A percentile compares a stretch with the other conserved stretches of the same genome.
These are phyloP conservation scores for Alcis repandata DNA, from an alignment of 2,888 invertebrate species.

Conservation along the genomic window DNA sequence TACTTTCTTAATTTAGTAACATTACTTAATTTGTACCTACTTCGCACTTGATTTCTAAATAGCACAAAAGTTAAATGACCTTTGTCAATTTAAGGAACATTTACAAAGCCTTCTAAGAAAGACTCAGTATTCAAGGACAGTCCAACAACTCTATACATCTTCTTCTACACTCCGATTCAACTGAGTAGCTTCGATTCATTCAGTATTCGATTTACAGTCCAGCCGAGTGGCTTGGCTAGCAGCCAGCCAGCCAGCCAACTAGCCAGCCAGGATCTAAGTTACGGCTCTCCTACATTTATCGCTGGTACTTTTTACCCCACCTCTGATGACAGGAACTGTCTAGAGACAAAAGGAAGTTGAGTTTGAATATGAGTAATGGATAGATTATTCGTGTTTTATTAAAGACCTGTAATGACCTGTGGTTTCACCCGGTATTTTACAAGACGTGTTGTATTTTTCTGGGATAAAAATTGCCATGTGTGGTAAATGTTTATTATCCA, in stretches of 20 bases:
- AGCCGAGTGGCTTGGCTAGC: slow-evolving; percentile 54
- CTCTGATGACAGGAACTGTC: slow-evolving; percentile 21
- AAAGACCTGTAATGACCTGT: not conserved
- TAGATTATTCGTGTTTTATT: slow-evolving; percentile 1
- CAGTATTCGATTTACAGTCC: slow-evolving; percentile 68
- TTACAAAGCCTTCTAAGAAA: not conserved
- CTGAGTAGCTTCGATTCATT: slow-evolving; percentile 54
- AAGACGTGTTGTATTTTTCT: no score
- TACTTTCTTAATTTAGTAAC: no score
- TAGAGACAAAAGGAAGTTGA: slow-evolving; percentile 11
- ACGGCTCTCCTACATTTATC: slow-evolving; percentile 61
- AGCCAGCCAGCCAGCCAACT: slow-evolving; percentile 51
- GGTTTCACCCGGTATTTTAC: no score
- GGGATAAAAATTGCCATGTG: no score
- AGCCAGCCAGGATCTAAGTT: slow-evolving; percentile 56
- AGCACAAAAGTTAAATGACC: no score
- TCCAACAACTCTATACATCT: slow-evolving; percentile 7
- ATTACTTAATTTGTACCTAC: no score
- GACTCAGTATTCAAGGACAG: not conserved
- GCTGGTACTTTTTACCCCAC: slow-evolving; percentile 24
- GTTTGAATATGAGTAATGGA: slow-evolving; percentile 17
- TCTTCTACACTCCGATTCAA: slow-evolving; percentile 13
- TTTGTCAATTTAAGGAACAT: no score
- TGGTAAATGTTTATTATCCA: no score
- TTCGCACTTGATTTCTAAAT: no score